phyloP scores from a whole-genome alignment of 2,113 vertebrate genomes.

The Vidua macroura region DNA sequence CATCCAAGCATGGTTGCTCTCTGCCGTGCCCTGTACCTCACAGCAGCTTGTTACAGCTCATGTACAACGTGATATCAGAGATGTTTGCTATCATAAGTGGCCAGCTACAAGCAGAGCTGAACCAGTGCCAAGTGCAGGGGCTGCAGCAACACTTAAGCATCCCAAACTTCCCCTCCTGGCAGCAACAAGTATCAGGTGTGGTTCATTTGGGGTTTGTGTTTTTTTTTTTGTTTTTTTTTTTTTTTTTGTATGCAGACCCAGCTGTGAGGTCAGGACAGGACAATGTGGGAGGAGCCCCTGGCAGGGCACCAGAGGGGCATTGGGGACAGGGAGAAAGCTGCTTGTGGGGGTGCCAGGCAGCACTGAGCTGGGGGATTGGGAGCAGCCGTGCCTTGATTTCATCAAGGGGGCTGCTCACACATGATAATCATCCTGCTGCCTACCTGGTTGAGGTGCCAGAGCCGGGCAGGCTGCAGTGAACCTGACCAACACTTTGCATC shows the following conservation, averaged over 20 bases:
- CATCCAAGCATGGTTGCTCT: accelerated
- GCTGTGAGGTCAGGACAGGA: neutral
- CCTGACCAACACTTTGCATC: accelerated
- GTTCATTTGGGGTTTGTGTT: neutral
- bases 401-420: neutral
- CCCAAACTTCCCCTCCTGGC: neutral
- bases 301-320: accelerated
- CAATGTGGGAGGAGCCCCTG: neutral
- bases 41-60: neutral
- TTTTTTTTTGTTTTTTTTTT: neutral
- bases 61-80: neutral
- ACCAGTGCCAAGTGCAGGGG: neutral
- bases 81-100: neutral
- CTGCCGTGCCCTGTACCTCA: neutral
- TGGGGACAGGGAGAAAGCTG: neutral
- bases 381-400: neutral
- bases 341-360: neutral
- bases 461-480: accelerated
- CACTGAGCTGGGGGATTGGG: accelerated
- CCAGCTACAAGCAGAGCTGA: neutral
- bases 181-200: neutral
- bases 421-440: neutral
- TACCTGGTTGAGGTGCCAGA: neutral
- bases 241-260: neutral
- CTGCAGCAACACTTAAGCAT: neutral